Base-by-base conservation (phyloP, 2,888 invertebrate species). In the Leptinotarsa rubiginosa region DNA sequence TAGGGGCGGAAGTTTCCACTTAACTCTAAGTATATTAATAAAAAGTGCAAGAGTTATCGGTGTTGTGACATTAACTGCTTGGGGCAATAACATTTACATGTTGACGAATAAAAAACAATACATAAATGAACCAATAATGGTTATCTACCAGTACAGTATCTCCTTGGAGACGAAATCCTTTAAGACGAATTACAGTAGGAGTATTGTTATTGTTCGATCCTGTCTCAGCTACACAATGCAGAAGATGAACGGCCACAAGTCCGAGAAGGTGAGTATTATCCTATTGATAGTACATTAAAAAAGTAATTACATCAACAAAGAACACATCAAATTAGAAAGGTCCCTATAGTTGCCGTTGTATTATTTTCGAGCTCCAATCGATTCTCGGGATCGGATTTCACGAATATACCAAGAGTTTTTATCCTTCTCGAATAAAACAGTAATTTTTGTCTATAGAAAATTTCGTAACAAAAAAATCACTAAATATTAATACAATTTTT, bases 151-250 rank as follows among this genome's bases (percentile, higher is more conserved):
- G 64, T 73, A 75, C 70, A 73, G 70, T 67, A 70, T 75, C 70
- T 67, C 52, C 49, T 73, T 72, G 72, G 75, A 73, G 31, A 75
- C 75, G 47, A 65, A 72, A 41, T 20, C 47, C 15, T 68, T 31
- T 4, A 68, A 59, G 54, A 16, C 49, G 3, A 65, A 56, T 31
- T 67, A 20, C 22, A 70, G 41, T 31, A 68, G 56, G 65, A 47
- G 68, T 54, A n/a, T 71, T n/a, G 68, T 68, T 41, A 47, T 65
- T 72, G 54, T 72, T 31, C 64, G 62, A 56, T 73, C 75, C 18
- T 78, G 81, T 64, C 69, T 84, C 47, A 81, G 80, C 72, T 83
- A 82, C 75, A 79, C 77, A 10, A 82, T 81, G 80, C 81, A 83
- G 64, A 65, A 64, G 12, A 49, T 74, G 10, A 77, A 77, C 59